phyloP scores from a whole-genome alignment of 1,140 invertebrate species.

The Zaprionus nigranus region DNA sequence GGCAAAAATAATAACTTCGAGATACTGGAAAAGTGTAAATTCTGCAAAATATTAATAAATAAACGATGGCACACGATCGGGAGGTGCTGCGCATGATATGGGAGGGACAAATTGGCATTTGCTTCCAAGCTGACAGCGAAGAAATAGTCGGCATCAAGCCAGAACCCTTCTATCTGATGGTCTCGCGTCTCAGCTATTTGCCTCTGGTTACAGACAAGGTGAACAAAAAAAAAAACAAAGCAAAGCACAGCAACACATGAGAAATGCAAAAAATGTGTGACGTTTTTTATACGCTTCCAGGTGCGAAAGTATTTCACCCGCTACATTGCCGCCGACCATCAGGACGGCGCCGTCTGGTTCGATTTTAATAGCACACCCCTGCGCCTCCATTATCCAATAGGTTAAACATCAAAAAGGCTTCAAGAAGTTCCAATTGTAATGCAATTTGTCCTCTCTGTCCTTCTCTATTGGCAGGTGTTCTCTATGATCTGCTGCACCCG shows the following conservation, averaged over 20 bases:
- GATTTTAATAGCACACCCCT: constrained; percentile 96
- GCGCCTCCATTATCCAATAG: constrained; percentile 99
- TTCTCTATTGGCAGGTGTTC: constrained; percentile 85
- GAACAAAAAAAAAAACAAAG: constrained; percentile 46
- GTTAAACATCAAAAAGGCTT: constrained; percentile 77
- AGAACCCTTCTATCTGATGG: constrained; percentile 97
- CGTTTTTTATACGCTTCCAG: constrained; percentile 84
- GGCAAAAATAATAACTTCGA: constrained; percentile 37
- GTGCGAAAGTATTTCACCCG: constrained; percentile 95
- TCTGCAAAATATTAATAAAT: constrained; percentile 34
- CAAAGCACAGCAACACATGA: background rate
- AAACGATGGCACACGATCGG: constrained; percentile 93
- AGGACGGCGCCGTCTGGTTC: constrained; percentile 96
- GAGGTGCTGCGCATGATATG: constrained; percentile 97
- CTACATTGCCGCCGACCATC: constrained; percentile 92
- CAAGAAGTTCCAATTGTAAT: background rate
- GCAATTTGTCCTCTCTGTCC: background rate
- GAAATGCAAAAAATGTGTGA: background rate
- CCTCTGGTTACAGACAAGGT: constrained; percentile 98
- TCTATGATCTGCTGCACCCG: constrained; percentile 92
- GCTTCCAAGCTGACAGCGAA: constrained; percentile 94
- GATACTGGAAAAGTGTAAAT: constrained; percentile 27
- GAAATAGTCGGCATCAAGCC: constrained; percentile 95
- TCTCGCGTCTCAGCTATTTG: constrained; percentile 97
- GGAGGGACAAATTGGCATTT: constrained; percentile 97